These are phyloP conservation scores for Entosphenus tridentatus DNA, from an alignment of 2,113 vertebrate genomes.

Conservation along the genomic window DNA sequence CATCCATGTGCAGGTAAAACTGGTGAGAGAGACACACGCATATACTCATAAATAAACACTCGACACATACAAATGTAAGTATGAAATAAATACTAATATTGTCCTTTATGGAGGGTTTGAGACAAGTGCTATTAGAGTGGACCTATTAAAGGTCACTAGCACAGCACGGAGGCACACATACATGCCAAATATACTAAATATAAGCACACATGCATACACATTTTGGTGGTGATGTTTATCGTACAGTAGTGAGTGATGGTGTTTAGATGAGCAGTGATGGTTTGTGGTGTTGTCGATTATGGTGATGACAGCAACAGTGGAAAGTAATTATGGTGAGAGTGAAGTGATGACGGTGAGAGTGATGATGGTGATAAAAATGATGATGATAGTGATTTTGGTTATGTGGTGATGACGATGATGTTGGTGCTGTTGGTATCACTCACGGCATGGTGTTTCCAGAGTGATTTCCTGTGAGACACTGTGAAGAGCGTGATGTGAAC, in stretches of 20 bases:
- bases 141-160: background rate
- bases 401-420: no score
- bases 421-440: slow-evolving; percentile 8
- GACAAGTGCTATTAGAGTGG: background rate
- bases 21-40: slow-evolving; percentile 15
- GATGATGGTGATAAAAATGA: no score
- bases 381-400: no score
- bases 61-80: background rate
- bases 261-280: no score
- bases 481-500: slow-evolving; percentile 89
- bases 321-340: no score
- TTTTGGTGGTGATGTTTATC: no score
- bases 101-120: background rate
- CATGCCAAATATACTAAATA: no score
- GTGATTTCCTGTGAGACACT: slow-evolving; percentile 83
- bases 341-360: no score
- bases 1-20: slow-evolving; percentile 94
- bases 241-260: no score
- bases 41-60: background rate
- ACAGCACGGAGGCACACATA: background rate
- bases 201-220: no score
- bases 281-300: no score
- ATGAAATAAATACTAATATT: background rate
- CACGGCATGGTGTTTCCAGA: slow-evolving; percentile 90
- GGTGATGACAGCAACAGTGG: no score